A percentile compares a stretch with the other conserved stretches of the same genome.
These are phyloP conservation scores for Sandelia bainsii DNA, from an alignment of 2,797 vertebrate genomes.

Conservation along the genomic window DNA sequence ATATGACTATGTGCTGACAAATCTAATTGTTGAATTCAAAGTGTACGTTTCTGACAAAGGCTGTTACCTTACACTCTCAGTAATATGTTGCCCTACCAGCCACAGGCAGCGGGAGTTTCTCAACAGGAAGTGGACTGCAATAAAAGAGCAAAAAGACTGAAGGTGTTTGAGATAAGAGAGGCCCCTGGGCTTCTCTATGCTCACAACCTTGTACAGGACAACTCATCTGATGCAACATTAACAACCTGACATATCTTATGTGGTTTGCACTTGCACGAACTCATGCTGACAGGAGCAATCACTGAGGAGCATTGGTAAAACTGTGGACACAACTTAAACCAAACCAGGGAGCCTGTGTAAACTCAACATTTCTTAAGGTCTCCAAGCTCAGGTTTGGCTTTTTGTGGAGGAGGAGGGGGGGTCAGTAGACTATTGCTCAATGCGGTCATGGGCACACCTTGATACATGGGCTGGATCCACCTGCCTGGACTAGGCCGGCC, in stretches of 20 bases:
- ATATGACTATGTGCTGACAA: constrained; percentile 3
- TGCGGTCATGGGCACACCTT: constrained; percentile 74
- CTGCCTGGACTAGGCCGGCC: constrained; percentile 73
- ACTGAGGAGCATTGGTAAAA: not conserved
- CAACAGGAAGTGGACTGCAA: constrained; percentile 79
- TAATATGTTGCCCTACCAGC: constrained; percentile 31
- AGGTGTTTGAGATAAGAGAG: constrained; percentile 72
- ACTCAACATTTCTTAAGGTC: constrained; percentile 17
- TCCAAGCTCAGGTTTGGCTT: constrained; percentile 40
- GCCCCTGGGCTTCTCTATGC: not conserved
- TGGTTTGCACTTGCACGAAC: constrained; percentile 12
- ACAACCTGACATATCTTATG: constrained; percentile 30
- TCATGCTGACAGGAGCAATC: constrained; percentile 1
- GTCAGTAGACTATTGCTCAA: constrained; percentile 73
- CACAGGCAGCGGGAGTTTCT: constrained; percentile 65
- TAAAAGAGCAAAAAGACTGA: constrained; percentile 65
- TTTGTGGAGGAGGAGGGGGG: constrained; percentile 1
- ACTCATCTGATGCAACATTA: constrained; percentile 34
- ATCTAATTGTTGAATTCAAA: constrained; percentile 20
- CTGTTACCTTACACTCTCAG: constrained; percentile 49
- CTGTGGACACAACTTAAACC: constrained; percentile 21
- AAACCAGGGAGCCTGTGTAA: constrained; percentile 32
- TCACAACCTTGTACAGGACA: constrained; percentile 9
- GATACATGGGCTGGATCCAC: constrained; percentile 75
- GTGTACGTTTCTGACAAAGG: constrained; percentile 6